Conservation (phyloP, 2,113 vertebrate species). For the Cacatua alba region DNA sequence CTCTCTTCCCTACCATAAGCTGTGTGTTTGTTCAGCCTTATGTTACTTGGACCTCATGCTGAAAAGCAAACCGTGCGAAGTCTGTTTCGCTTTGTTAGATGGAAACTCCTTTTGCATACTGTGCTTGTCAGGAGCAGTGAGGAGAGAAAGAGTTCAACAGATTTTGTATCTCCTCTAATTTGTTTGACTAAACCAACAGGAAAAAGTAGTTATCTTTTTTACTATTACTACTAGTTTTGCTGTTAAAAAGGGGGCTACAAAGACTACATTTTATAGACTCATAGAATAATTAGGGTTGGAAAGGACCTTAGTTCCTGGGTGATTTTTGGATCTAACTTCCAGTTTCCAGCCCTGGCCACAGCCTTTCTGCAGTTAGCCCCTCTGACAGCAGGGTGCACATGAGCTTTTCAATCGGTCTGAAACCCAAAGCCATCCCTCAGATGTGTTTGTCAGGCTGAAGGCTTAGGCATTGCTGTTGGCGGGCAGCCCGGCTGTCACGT, state of each 20-base stretch:
- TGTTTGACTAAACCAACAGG: background rate
- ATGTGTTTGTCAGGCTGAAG: background rate
- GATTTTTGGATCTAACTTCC: background rate
- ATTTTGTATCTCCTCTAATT: background rate
- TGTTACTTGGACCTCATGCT: background rate
- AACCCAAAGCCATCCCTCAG: background rate
- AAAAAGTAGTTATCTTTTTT: background rate
- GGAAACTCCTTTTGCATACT: background rate
- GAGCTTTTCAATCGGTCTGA: background rate
- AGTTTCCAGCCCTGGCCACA: background rate
- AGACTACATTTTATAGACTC: background rate
- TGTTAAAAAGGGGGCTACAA: background rate
- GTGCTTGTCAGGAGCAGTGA: background rate
- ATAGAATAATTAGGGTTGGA: no score
- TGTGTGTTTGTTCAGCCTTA: background rate
- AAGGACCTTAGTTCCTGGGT: no score
- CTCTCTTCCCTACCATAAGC: background rate
- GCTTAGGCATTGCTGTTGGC: background rate
- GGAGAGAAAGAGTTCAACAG: background rate
- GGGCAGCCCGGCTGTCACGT: background rate
- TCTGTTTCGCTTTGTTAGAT: background rate
- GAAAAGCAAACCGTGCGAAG: background rate
- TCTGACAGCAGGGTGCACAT: background rate
- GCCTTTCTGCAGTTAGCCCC: background rate
- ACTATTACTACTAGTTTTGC: background rate